Conservation (phyloP, 1,140 invertebrate species). For the Rhyacophila brunnea region DNA sequence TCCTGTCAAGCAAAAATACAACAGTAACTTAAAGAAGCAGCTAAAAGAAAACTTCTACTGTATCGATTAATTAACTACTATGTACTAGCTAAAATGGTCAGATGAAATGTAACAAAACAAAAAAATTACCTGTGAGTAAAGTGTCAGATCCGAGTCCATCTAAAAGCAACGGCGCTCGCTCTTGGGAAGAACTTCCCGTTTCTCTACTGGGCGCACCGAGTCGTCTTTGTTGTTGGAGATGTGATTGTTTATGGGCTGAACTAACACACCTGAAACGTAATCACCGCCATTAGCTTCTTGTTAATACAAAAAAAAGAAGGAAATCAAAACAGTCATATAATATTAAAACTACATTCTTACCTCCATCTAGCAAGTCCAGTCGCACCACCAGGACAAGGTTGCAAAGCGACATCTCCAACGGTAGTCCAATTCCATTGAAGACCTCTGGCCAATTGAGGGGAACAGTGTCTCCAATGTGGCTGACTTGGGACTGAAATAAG, state of each 20-base stretch:
- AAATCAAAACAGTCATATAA: too few relatives aligned
- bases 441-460: slow-evolving; percentile 69
- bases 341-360: slow-evolving; percentile 42
- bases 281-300: background rate
- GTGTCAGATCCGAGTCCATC: slow-evolving; percentile 26
- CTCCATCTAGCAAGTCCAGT: slow-evolving; percentile 82
- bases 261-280: slow-evolving; percentile 28
- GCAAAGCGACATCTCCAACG: slow-evolving; percentile 73
- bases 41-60: background rate
- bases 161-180: slow-evolving; percentile 20
- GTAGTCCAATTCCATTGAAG: slow-evolving; percentile 87
- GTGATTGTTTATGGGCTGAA: slow-evolving; percentile 27
- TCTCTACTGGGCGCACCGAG: slow-evolving; percentile 27
- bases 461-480: slow-evolving; percentile 57
- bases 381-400: slow-evolving; percentile 85
- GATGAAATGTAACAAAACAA: background rate
- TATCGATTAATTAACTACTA: too few relatives aligned
- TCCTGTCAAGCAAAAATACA: slow-evolving; percentile 36
- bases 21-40: background rate
- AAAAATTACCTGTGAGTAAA: slow-evolving; percentile 20
- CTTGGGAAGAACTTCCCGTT: slow-evolving; percentile 5
- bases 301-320: slow-evolving; percentile 4
- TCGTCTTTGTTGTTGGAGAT: slow-evolving; percentile 30
- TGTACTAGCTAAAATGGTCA: too few relatives aligned
- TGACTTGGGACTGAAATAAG: slow-evolving; percentile 8